These are phyloP conservation scores for Andrena praecox DNA, from an alignment of 2,888 invertebrate species.

Conservation along the genomic window DNA sequence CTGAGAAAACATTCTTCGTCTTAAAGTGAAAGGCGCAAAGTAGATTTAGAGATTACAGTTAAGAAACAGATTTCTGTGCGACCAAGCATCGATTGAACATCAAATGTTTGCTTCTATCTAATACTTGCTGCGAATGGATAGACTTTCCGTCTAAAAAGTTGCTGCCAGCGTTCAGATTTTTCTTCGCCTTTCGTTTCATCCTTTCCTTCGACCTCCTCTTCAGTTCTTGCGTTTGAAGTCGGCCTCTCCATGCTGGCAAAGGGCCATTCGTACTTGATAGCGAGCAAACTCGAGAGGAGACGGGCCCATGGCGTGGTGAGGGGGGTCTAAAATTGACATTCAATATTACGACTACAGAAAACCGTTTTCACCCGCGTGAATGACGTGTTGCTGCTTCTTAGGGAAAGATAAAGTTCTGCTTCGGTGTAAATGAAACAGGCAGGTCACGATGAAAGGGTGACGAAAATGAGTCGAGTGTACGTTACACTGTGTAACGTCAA, in stretches of 20 bases:
- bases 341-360: slow-evolving; percentile 59
- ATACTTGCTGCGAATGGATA: background rate
- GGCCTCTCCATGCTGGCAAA: background rate
- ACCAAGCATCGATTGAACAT: background rate
- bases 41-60: background rate
- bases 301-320: slow-evolving; percentile 15
- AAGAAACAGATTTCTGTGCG: background rate
- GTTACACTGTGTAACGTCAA: background rate
- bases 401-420: slow-evolving; percentile 38
- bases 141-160: background rate
- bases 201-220: background rate
- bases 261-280: slow-evolving; percentile 25
- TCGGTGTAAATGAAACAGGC: slow-evolving; percentile 20
- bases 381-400: slow-evolving; percentile 28
- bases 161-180: background rate
- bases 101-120: background rate
- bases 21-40: background rate
- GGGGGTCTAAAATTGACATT: slow-evolving; percentile 60
- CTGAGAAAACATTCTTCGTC: background rate
- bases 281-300: slow-evolving; percentile 31
- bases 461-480: slow-evolving; percentile 8
- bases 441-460: background rate
- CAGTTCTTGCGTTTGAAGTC: slow-evolving; percentile 20
- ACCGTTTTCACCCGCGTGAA: slow-evolving; percentile 42
- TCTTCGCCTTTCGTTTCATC: slow-evolving; percentile 12